Conservation (phyloP, 2,113 vertebrate species). For the Chlamydotis undulata region DNA sequence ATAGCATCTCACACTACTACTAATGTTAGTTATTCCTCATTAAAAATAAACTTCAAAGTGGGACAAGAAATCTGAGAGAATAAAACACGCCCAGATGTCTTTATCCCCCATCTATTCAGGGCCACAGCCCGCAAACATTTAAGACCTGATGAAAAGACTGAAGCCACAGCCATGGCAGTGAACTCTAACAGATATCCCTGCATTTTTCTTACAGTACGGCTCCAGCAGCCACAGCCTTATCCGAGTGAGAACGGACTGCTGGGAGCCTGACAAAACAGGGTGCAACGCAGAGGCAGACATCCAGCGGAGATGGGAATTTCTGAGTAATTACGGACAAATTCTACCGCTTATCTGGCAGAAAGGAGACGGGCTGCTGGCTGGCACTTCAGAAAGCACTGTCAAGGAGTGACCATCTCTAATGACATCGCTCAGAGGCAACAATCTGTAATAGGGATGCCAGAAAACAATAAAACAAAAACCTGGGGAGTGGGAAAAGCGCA, state of each 20-base stretch:
- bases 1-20: neutral
- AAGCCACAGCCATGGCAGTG: neutral
- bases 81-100: neutral
- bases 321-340: neutral
- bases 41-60: constrained; percentile 25
- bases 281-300: neutral
- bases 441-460: neutral
- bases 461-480: neutral
- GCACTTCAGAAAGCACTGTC: neutral
- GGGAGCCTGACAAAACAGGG: neutral
- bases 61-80: neutral
- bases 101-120: neutral
- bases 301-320: neutral
- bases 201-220: neutral
- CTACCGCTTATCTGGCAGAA: neutral
- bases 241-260: neutral
- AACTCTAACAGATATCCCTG: neutral
- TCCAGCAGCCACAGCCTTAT: neutral
- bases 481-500: accelerated
- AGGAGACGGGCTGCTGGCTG: neutral
- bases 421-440: neutral
- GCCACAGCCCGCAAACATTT: neutral
- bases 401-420: neutral
- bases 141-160: neutral
- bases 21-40: constrained; percentile 8